A percentile compares a stretch with the other conserved stretches of the same genome.
Evolutionary conservation across 2,113 vertebrate genomes (phyloP).

Genomic region (Maccullochella peelii): DNA sequence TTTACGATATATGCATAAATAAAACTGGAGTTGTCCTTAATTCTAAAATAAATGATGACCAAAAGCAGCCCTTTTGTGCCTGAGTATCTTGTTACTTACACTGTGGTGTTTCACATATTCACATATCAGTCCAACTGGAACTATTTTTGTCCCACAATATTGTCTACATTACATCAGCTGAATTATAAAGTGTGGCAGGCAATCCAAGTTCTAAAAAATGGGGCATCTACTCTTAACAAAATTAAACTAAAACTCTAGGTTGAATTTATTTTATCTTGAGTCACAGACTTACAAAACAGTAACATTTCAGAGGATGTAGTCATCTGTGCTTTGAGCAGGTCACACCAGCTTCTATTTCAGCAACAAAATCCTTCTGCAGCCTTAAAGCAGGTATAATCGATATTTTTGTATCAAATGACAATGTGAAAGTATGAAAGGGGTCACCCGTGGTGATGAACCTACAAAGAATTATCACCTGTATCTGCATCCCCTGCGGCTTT

Average conservation of each 20-base stretch:
- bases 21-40: slow-evolving; percentile 24
- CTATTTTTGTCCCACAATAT: slow-evolving; percentile 14
- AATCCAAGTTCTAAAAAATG: slow-evolving; percentile 6
- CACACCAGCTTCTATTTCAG: not conserved
- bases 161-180: slow-evolving; percentile 23
- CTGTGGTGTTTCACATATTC: slow-evolving; percentile 17
- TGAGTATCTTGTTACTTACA: not conserved
- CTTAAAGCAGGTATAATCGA: not conserved
- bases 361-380: not conserved
- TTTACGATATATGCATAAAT: slow-evolving; percentile 41
- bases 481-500: not conserved
- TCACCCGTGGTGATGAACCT: no score
- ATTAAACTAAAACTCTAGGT: slow-evolving; percentile 9
- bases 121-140: not conserved
- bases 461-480: not conserved
- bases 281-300: not conserved
- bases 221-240: not conserved
- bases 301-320: slow-evolving; percentile 33
- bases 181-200: not conserved
- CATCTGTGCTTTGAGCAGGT: not conserved
- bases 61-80: not conserved
- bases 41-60: slow-evolving; percentile 43
- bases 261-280: slow-evolving; percentile 8
- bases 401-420: not conserved
- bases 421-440: not conserved